Percentiles rank a stretch among this genome's conserved stretches.
Evolutionary conservation across 1,140 invertebrate genomes (phyloP).

Genomic region (Stegodyphus mimosarum): DNA sequence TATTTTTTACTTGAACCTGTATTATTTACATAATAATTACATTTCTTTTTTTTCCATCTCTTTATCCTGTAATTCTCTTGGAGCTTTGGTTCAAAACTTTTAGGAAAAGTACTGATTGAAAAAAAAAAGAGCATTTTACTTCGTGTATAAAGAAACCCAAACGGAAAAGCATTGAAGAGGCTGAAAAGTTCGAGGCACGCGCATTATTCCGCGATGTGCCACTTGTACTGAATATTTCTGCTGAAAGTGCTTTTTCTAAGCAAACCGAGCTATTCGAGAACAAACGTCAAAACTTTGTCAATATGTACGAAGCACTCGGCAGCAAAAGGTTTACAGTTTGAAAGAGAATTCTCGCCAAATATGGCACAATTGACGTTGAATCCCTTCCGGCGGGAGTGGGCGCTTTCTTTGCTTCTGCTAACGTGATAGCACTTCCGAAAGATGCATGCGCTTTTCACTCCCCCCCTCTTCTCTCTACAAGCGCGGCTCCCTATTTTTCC

Average conservation of each 20-base stretch:
- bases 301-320: constrained; percentile 52
- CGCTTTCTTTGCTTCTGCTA: constrained; percentile 24
- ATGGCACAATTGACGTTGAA: constrained; percentile 48
- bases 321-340: constrained; percentile 43
- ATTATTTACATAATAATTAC: no score
- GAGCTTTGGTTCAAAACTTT: no score
- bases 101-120: no score
- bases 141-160: background rate
- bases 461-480: background rate
- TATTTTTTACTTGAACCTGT: no score
- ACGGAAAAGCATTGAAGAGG: background rate
- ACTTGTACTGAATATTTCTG: constrained; percentile 22
- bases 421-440: constrained; percentile 39
- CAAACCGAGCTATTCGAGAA: constrained; percentile 46
- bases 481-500: constrained; percentile 46
- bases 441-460: background rate
- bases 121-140: background rate
- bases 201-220: constrained; percentile 3
- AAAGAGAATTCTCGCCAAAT: constrained; percentile 52
- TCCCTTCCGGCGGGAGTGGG: constrained; percentile 43
- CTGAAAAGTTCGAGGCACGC: no score
- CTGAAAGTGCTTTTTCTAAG: constrained; percentile 55
- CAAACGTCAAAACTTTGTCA: constrained; percentile 59
- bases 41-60: no score
- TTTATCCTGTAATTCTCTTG: no score